Base-by-base conservation (phyloP, 2,797 vertebrate species). In the Salmo trutta region DNA sequence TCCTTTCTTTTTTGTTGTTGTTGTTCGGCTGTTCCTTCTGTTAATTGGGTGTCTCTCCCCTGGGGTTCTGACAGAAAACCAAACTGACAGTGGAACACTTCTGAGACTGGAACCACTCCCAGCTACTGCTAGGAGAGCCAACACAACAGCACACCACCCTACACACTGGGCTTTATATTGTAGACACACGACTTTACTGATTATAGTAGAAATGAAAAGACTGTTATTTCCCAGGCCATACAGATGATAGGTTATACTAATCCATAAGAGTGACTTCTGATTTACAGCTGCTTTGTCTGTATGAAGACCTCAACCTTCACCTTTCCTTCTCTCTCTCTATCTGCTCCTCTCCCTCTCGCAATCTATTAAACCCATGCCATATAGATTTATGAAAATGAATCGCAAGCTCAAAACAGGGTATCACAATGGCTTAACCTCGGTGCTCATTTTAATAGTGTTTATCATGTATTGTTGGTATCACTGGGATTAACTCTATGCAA, bases 191-290 rank as follows among this genome's bases (percentile, higher is more conserved):
- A 10, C 41, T 47, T 10, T 10, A 47, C 41, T 12, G 41, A 47
- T 47, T 10, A 47, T 47, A 47, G 16, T 69, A 36, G 36, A 69
- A 33, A n/a, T 1, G 8, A 41, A 33, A 36, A 69, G 17, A 47
- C 41, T 47, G 41, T 8, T 64, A 19, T 67, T 27, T 15, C 41
- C 47, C 41, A 17, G n/a, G 68, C 31, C 4, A 47, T 14, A 4
- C n/a, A 21, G n/a, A 70, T 5, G n/a, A 41, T 36, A 19, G n/a
- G 68, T 14, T 41, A 12, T 21, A n/a, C 47, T 47, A 15, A 71
- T 71, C 68, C 81, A 70, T 16, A 75, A 79, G 79, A 79, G 3
- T 84, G 71, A 84, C 80, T 82, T 84, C 21, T 83, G 82, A 76
- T 77, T 10, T 67, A 17, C n/a, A 24, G 8, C 59, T 15, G 4